These are phyloP conservation scores for Thymelicus sylvestris DNA, from an alignment of 2,888 invertebrate species.

Conservation along the genomic window DNA sequence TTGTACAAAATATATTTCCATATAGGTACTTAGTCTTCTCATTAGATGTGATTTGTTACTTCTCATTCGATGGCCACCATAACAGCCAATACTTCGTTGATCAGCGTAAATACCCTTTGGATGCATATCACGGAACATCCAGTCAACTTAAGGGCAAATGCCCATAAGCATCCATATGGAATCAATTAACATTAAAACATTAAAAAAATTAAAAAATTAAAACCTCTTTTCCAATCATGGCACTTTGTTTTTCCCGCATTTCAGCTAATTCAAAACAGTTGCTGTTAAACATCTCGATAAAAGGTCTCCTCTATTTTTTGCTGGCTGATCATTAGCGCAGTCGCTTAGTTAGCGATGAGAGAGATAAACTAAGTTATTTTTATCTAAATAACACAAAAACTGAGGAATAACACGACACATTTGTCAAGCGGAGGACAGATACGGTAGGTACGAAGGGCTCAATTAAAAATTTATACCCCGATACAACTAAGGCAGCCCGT, in stretches of 20 bases:
- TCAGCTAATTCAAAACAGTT: slow-evolving; percentile 14
- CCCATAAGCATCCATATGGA: not conserved
- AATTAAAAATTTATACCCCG: slow-evolving; percentile 50
- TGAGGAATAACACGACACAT: slow-evolving; percentile 45
- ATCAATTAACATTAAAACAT: not conserved
- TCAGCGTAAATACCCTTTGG: no score
- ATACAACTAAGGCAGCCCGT: slow-evolving; percentile 46
- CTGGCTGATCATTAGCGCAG: slow-evolving; percentile 19
- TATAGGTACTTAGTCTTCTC: no score
- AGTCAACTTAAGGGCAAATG: no score
- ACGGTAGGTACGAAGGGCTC: slow-evolving; percentile 44
- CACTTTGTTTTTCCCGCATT: not conserved
- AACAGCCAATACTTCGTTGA: no score
- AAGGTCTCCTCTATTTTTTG: slow-evolving; percentile 20
- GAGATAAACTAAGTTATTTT: slow-evolving; percentile 33
- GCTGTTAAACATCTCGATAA: slow-evolving; percentile 19
- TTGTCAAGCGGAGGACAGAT: slow-evolving; percentile 47
- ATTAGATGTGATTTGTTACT: no score
- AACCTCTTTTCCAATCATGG: not conserved
- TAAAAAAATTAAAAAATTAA: not conserved
- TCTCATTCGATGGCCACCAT: no score
- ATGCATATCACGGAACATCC: no score
- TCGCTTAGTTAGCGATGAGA: slow-evolving; percentile 23
- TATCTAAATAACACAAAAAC: slow-evolving; percentile 37
- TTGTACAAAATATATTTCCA: no score